Conservation (phyloP, 2,797 vertebrate species). For the Peromyscus attwateri region DNA sequence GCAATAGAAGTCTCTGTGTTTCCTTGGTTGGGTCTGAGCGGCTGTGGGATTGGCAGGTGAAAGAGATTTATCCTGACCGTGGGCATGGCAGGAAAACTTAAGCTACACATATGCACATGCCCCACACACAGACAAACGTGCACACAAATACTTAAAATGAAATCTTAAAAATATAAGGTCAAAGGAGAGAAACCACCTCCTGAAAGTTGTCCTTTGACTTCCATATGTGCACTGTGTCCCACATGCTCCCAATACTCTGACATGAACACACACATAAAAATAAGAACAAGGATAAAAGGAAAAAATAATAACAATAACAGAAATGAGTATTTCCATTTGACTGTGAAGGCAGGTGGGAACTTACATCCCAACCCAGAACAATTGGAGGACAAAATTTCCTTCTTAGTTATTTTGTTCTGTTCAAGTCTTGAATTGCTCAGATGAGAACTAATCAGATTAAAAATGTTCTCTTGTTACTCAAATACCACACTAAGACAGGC, state of each 20-base stretch:
- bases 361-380: background rate
- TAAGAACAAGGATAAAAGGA: background rate
- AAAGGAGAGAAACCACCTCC: background rate
- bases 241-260: background rate
- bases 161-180: background rate
- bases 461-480: slow-evolving; percentile 53
- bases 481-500: slow-evolving; percentile 33
- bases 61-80: too few species aligned
- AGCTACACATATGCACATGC: background rate
- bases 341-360: background rate
- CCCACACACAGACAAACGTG: background rate
- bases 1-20: too few species aligned
- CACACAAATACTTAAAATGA: background rate
- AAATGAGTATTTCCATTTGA: background rate
- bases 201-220: background rate
- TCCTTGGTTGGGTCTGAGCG: too few species aligned
- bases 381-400: background rate
- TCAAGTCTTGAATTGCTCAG: background rate
- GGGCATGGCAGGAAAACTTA: too few species aligned
- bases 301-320: background rate
- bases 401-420: slow-evolving; percentile 40
- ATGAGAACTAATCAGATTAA: background rate
- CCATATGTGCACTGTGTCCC: background rate
- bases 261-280: background rate
- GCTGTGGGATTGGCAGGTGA: too few species aligned